A percentile compares a stretch with the other conserved stretches of the same genome.
phyloP scores from a whole-genome alignment of 2,797 vertebrate genomes.

The Margarornis squamiger region DNA sequence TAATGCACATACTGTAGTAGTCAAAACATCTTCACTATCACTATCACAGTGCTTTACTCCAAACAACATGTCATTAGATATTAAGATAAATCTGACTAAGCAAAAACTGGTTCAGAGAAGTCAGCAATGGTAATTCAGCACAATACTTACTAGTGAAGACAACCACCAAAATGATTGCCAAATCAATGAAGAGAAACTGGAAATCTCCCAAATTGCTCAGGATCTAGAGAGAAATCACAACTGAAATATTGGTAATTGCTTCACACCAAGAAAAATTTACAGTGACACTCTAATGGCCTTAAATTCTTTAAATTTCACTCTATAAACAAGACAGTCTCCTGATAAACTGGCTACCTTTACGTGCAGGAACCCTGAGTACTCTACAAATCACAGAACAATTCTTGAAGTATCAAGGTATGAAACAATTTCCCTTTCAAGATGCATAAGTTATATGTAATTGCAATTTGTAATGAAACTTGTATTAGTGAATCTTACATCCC shows the following conservation, averaged over 20 bases:
- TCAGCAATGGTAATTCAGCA: background rate
- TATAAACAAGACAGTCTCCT: background rate
- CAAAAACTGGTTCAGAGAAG: background rate
- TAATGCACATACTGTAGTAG: background rate
- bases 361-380: background rate
- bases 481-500: background rate
- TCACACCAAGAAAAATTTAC: background rate
- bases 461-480: background rate
- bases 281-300: background rate
- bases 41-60: background rate
- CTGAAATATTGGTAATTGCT: background rate
- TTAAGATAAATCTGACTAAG: background rate
- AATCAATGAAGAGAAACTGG: constrained; percentile 98
- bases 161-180: constrained; percentile 94
- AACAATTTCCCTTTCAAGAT: background rate
- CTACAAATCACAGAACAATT: background rate
- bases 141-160: constrained; percentile 96
- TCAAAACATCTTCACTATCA: background rate
- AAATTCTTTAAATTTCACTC: background rate
- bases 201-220: constrained; percentile 95
- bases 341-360: background rate
- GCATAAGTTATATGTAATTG: background rate
- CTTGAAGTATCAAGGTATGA: background rate
- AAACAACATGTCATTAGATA: background rate
- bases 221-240: constrained; percentile 79